Evolutionary conservation across 2,797 vertebrate species (phyloP).

Genomic region (Phrynocephalus guinanensis): DNA sequence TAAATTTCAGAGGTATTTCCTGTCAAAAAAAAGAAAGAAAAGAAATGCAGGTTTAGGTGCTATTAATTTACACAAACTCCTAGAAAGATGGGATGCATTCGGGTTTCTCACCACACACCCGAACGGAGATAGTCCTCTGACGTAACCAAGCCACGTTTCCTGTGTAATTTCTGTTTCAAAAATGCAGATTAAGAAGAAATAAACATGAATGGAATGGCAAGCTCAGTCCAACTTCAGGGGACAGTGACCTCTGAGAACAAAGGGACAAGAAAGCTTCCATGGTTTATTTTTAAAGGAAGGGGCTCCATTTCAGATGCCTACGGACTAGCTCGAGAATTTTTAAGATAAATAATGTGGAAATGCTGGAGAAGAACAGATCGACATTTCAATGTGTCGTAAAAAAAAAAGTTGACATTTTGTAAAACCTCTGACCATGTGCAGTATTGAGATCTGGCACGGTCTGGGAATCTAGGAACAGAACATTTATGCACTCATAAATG

Average conservation of each 20-base stretch:
- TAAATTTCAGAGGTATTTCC: neutral
- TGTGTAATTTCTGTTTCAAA: neutral
- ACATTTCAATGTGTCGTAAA: constrained; percentile 72
- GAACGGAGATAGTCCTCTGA: neutral
- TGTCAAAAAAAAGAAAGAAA: neutral
- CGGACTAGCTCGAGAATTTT: constrained; percentile 37
- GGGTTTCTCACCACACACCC: constrained; percentile 12
- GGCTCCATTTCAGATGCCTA: constrained; percentile 54
- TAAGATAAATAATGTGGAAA: constrained; percentile 53
- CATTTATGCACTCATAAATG: neutral
- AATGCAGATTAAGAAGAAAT: constrained; percentile 26
- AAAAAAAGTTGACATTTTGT: constrained; percentile 47
- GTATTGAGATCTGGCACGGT: neutral
- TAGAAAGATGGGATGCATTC: constrained; percentile 7
- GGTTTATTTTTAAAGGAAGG: constrained; percentile 57
- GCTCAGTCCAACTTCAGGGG: neutral
- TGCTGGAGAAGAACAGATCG: constrained; percentile 66
- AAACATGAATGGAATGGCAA: constrained; percentile 13
- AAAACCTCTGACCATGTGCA: neutral
- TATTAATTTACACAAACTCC: neutral
- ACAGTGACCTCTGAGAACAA: neutral
- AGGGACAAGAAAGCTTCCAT: constrained; percentile 32
- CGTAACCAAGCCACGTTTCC: neutral
- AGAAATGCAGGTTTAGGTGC: neutral
- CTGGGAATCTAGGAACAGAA: neutral